A percentile compares a stretch with the other conserved stretches of the same genome.
Conservation (phyloP, 2,113 vertebrate species). For the Hyla sarda region DNA sequence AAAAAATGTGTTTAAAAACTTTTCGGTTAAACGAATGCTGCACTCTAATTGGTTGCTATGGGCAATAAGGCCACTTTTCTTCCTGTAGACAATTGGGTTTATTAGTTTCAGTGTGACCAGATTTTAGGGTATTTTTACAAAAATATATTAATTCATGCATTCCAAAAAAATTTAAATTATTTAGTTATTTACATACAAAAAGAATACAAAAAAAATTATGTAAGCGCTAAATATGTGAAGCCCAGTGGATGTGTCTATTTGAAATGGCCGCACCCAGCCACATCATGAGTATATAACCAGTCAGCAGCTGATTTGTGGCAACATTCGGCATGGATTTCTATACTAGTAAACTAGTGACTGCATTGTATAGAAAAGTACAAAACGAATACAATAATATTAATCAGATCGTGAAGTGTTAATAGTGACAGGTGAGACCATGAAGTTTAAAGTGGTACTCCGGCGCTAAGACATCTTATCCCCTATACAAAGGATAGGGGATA, state of each 20-base stretch:
- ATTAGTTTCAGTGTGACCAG: not conserved
- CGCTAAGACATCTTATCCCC: no score
- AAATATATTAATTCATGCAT: not conserved
- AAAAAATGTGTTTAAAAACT: no score
- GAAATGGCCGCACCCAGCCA: not conserved
- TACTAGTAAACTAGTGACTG: not conserved
- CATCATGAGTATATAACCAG: constrained; percentile 2
- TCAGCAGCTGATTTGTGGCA: not conserved
- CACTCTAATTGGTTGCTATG: not conserved
- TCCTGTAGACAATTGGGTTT: not conserved
- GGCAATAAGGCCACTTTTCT: not conserved
- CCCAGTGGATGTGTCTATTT: not conserved
- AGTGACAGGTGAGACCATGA: not conserved
- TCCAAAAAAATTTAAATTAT: not conserved
- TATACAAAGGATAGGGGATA: no score
- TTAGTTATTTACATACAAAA: not conserved
- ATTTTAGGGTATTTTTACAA: not conserved
- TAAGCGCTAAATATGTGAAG: not conserved
- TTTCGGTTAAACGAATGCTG: not conserved
- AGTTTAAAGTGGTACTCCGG: no score
- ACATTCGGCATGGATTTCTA: not conserved
- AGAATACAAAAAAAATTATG: not conserved
- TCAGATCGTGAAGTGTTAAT: not conserved
- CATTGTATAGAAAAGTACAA: not conserved
- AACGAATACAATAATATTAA: not conserved